Conservation (phyloP, 2,888 invertebrate genomes). For the Philopedon plagiatum region DNA sequence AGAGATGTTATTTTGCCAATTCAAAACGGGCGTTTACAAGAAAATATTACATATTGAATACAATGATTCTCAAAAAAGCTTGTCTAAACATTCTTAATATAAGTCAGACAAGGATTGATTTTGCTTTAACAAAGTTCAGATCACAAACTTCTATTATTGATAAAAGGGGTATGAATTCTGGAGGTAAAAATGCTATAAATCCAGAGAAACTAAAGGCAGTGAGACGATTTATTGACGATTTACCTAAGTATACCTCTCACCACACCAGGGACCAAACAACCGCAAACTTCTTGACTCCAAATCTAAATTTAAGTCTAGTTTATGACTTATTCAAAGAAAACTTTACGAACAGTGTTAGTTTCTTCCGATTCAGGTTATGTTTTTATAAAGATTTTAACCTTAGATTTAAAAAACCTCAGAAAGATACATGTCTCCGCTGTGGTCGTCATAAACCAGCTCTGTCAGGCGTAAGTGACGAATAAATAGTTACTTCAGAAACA, state of each 20-base stretch:
- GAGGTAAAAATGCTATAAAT: background rate
- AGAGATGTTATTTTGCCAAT: background rate
- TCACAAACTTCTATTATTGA: background rate
- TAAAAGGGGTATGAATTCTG: background rate
- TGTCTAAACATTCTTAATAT: background rate
- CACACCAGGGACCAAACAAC: background rate
- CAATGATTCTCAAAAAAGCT: background rate
- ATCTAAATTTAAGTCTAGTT: background rate
- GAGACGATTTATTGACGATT: background rate
- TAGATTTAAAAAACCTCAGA: background rate
- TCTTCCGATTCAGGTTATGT: too few relatives aligned
- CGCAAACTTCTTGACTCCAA: background rate
- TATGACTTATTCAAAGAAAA: background rate
- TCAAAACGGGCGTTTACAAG: background rate
- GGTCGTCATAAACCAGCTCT: background rate
- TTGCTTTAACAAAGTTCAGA: background rate
- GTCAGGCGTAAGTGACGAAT: background rate
- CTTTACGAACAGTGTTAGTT: too few relatives aligned
- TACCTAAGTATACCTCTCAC: background rate
- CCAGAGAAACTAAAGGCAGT: background rate
- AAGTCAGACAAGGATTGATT: background rate
- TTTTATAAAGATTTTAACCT: too few relatives aligned
- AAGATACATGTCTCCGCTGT: background rate
- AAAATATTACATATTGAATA: background rate
- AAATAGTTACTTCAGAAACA: background rate